These are phyloP conservation scores for Poecilia picta DNA, from an alignment of 2,797 vertebrate genomes.

Conservation along the genomic window DNA sequence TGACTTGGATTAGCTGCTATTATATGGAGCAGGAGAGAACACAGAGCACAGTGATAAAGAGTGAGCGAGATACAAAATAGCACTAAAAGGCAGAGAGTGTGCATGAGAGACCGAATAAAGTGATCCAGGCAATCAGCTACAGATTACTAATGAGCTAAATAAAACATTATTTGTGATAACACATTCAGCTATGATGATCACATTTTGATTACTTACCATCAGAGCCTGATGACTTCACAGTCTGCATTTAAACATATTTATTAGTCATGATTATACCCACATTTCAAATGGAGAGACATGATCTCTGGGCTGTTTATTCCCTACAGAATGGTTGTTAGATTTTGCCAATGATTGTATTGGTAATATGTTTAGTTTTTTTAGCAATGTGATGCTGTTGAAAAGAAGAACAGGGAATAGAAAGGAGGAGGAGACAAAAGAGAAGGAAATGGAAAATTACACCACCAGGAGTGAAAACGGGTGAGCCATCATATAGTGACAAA, in stretches of 20 bases:
- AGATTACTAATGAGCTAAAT: conserved; percentile 34
- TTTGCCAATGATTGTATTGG: neutral
- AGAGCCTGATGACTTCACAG: conserved; percentile 14
- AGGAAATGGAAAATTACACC: conserved; percentile 23
- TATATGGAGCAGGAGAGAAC: neutral
- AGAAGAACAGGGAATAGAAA: conserved; percentile 23
- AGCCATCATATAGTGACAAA: conserved; percentile 3
- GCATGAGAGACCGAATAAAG: conserved; percentile 18
- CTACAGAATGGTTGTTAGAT: neutral
- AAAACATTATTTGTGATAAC: conserved; percentile 20
- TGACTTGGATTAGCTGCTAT: neutral
- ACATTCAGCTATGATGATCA: conserved; percentile 14
- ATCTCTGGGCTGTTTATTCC: neutral
- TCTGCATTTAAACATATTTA: conserved; percentile 3
- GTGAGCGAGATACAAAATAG: conserved; percentile 11
- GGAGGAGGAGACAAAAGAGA: neutral
- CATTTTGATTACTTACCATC: conserved; percentile 19
- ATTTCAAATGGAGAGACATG: neutral
- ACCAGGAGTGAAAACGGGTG: conserved; percentile 4
- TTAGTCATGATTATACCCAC: conserved; percentile 1
- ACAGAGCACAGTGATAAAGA: conserved; percentile 7
- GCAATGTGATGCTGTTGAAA: conserved; percentile 31
- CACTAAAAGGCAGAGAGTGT: conserved; percentile 4
- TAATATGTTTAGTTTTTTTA: neutral
- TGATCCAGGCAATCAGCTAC: conserved; percentile 28